Base-by-base conservation (phyloP, 2,797 vertebrate species). In the Chiropotes sagulatus region DNA sequence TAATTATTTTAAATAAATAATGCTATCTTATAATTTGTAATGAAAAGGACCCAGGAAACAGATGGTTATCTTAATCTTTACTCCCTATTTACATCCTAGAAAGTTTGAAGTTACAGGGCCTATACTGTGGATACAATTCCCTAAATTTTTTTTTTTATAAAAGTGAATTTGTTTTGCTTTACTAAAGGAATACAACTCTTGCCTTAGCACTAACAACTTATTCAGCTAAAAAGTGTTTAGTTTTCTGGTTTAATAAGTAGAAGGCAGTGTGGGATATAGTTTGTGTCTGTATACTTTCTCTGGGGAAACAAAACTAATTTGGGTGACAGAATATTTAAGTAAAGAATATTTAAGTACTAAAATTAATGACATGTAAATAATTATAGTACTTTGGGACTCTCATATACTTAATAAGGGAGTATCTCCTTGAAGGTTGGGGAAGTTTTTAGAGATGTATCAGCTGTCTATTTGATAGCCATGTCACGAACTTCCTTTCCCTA, bases 251-350 rank as follows among this genome's bases (percentile, higher is more conserved):
- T 89, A 83, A 30, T 72, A 79, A 10, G 1, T 64, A 79, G 44
- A 73, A 75, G 44, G 10, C 30, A 76, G 20, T 36, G 57, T 33
- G 17, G 41, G 54, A 75, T 30, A 80, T 19, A 93, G 24, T 80
- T 88, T 72, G 28, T 89, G 20, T 41, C 44, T 86, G 80, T 61
- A 4, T 57, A 39, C 87, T 48, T 87, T 90, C 46, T 92, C 39
- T 80, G 75, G 39, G 22, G 75, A 95, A 54, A 52, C n/a, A 94
- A 90, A 97, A 76, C 14, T 82, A 75, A 48, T 89, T 91, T 87
- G 82, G 4, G 44, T 52, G 64, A 30, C 14, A 92, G 83, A 76
- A 81, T 81, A 54, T 81, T 80, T 80, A 54, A 82, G 3, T 48
- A 46, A 89, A 95, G 67, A 89, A 93, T 76, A 93, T 76, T 93